Percentiles rank a stretch among this genome's conserved stretches.
These are phyloP conservation scores for Dicyrtoma fusca DNA, from an alignment of 2,888 invertebrate genomes.

Conservation along the genomic window DNA sequence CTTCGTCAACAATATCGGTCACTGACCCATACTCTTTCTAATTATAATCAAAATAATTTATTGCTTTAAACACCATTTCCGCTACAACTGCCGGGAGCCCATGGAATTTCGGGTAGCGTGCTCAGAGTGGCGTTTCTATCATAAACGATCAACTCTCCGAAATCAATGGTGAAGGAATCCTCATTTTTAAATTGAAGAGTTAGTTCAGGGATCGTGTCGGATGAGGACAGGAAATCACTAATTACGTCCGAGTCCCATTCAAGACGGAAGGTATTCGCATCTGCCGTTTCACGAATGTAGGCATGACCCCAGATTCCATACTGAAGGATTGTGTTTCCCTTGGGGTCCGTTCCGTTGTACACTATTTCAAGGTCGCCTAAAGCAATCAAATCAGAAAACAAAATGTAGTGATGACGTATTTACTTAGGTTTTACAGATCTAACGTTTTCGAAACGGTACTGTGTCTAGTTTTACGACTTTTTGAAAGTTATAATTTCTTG, in stretches of 20 bases:
- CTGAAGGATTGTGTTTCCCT: neutral
- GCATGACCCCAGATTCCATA: slow-evolving; percentile 27
- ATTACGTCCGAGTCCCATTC: slow-evolving; percentile 32
- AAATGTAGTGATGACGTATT: too few species aligned
- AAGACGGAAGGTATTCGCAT: neutral
- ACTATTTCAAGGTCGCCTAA: slow-evolving; percentile 19
- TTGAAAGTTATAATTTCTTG: too few species aligned
- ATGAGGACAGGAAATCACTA: slow-evolving; percentile 28
- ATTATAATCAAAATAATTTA: too few species aligned
- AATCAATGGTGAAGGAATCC: slow-evolving; percentile 11
- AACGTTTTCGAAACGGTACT: too few species aligned
- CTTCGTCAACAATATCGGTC: too few species aligned
- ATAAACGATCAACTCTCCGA: neutral
- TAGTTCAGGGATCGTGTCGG: neutral
- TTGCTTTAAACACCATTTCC: too few species aligned
- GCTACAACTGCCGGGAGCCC: slow-evolving; percentile 16
- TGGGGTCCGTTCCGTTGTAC: slow-evolving; percentile 5
- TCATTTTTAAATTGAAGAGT: neutral
- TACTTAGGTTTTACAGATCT: too few species aligned
- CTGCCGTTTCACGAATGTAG: neutral
- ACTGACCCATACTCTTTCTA: too few species aligned
- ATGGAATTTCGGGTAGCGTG: slow-evolving; percentile 38
- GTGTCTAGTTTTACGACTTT: too few species aligned
- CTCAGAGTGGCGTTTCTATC: slow-evolving; percentile 21
- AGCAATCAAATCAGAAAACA: too few species aligned